Conservation (phyloP, 2,113 vertebrate genomes). For the Damaliscus lunatus region DNA sequence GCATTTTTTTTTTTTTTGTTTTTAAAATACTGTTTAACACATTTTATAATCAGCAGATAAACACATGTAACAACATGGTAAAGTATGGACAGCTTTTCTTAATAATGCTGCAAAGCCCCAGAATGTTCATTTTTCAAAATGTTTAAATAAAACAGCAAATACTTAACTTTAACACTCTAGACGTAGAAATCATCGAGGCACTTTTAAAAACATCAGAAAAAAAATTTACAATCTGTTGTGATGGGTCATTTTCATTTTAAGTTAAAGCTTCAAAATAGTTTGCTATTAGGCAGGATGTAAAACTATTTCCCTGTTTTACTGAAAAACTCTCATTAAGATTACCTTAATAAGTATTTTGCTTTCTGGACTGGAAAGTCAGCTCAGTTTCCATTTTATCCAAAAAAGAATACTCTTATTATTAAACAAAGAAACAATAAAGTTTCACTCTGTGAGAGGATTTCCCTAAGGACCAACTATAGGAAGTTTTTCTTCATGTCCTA, state of each 20-base stretch:
- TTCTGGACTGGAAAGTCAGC: neutral
- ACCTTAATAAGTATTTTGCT: slow-evolving; percentile 25
- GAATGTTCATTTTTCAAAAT: slow-evolving; percentile 64
- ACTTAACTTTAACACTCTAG: slow-evolving; percentile 34
- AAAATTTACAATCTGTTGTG: slow-evolving; percentile 59
- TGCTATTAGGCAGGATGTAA: slow-evolving; percentile 56
- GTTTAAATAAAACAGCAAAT: slow-evolving; percentile 43
- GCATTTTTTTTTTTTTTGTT: slow-evolving; percentile 85
- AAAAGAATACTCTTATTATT: slow-evolving; percentile 54
- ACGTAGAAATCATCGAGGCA: slow-evolving; percentile 67
- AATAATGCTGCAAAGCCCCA: slow-evolving; percentile 75
- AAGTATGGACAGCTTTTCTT: slow-evolving; percentile 85
- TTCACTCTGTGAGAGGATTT: slow-evolving; percentile 51
- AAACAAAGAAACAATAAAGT: slow-evolving; percentile 30
- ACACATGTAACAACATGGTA: slow-evolving; percentile 85
- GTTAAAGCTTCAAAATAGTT: slow-evolving; percentile 60
- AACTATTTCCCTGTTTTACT: slow-evolving; percentile 51
- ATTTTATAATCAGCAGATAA: slow-evolving; percentile 89
- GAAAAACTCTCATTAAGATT: slow-evolving; percentile 20
- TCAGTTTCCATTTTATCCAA: slow-evolving; percentile 38
- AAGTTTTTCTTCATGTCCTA: neutral
- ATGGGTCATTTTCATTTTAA: slow-evolving; percentile 70
- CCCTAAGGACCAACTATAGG: neutral
- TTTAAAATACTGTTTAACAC: slow-evolving; percentile 88
- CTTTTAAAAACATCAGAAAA: slow-evolving; percentile 68